Conservation (phyloP, 2,797 vertebrate genomes). For the Martes flavigula region DNA sequence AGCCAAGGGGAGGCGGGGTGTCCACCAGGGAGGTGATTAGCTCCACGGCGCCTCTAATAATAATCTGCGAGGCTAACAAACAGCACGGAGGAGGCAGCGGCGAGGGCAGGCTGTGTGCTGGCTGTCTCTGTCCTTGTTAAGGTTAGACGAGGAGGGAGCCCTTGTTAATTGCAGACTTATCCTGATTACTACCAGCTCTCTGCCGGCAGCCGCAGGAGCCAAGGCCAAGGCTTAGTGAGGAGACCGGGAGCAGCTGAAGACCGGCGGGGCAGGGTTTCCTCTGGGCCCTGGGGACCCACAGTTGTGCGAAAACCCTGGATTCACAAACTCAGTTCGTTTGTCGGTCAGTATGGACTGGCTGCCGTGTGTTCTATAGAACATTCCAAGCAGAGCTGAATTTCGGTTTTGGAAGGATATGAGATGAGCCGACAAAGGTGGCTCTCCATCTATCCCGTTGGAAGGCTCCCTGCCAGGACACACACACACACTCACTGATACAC, state of each 20-base stretch:
- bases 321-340: constrained; percentile 6
- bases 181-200: background rate
- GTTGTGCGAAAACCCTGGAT: constrained; percentile 14
- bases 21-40: constrained; percentile 72
- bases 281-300: background rate
- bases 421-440: background rate
- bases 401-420: background rate
- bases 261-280: background rate
- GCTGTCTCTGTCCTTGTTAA: constrained; percentile 32
- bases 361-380: background rate
- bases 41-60: constrained; percentile 14
- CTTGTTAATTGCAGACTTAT: constrained; percentile 47
- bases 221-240: background rate
- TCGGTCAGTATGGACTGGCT: background rate
- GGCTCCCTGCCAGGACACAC: background rate
- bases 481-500: background rate
- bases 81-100: background rate
- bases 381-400: constrained; percentile 24
- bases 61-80: constrained; percentile 48
- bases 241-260: background rate
- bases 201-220: background rate
- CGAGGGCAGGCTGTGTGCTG: background rate
- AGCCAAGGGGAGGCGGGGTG: background rate
- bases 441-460: background rate
- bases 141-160: constrained; percentile 15